phyloP scores from a whole-genome alignment of 2,113 vertebrate species.

The Pica pica region DNA sequence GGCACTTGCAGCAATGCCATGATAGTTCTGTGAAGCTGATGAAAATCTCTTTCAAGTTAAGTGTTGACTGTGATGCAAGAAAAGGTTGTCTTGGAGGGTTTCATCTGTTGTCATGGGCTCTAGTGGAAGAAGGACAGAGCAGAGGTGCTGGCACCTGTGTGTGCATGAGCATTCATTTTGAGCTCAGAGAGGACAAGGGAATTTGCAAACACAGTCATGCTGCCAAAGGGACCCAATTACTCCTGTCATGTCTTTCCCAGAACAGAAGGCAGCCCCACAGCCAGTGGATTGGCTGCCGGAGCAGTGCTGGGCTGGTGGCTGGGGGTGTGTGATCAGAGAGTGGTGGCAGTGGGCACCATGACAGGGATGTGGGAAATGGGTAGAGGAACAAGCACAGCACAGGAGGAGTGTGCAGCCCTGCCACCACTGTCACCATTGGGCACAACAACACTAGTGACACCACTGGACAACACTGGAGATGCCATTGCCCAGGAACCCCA shows the following conservation, averaged over 20 bases:
- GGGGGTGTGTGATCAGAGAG: background rate
- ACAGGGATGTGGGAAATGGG: background rate
- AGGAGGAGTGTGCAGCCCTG: background rate
- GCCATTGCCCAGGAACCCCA: rapidly evolving
- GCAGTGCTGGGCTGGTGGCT: rapidly evolving
- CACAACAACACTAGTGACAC: background rate
- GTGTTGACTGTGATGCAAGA: background rate
- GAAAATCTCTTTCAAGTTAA: background rate
- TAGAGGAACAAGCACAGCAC: background rate
- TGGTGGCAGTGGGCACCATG: rapidly evolving
- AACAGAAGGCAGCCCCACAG: rapidly evolving
- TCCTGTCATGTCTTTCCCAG: background rate
- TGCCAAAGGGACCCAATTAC: background rate
- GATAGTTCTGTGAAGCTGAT: background rate
- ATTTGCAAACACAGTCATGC: background rate
- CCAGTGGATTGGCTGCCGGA: rapidly evolving
- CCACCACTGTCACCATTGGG: rapidly evolving
- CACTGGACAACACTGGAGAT: rapidly evolving
- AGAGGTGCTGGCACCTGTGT: background rate
- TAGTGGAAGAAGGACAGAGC: background rate
- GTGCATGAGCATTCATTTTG: background rate
- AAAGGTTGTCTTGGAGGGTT: background rate
- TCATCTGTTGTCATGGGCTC: background rate
- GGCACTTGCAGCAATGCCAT: background rate
- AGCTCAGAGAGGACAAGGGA: background rate